These are phyloP conservation scores for Apteryx owenii DNA, from an alignment of 2,113 vertebrate genomes.

Conservation along the genomic window DNA sequence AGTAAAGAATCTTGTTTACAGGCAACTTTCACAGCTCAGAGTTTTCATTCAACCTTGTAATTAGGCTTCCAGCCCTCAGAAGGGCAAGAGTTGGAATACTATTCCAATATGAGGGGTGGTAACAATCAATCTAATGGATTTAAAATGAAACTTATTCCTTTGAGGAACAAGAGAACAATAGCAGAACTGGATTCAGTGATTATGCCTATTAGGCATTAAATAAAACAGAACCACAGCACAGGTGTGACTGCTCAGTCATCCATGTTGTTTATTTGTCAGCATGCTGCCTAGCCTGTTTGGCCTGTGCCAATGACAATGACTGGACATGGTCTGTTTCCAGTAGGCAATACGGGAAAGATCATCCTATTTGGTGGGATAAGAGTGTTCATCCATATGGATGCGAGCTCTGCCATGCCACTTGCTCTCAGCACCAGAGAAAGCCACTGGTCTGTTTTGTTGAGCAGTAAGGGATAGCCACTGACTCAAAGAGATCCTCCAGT, in stretches of 20 bases:
- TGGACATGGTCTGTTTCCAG: neutral
- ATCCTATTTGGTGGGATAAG: neutral
- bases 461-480: neutral
- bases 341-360: neutral
- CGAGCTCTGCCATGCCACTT: neutral
- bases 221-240: neutral
- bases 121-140: neutral
- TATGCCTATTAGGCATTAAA: neutral
- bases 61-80: neutral
- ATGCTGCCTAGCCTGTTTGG: neutral
- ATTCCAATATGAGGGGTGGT: neutral
- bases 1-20: neutral
- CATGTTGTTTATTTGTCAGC: neutral
- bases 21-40: neutral
- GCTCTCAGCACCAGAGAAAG: neutral
- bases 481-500: neutral
- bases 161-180: neutral
- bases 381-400: neutral
- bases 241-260: neutral
- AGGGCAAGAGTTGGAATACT: neutral
- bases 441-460: neutral
- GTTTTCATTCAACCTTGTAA: neutral
- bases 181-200: neutral
- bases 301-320: neutral
- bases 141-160: neutral